A percentile compares a stretch with the other conserved stretches of the same genome.
These are phyloP conservation scores for Papilio glaucus DNA, from an alignment of 1,140 invertebrate genomes.

Conservation along the genomic window DNA sequence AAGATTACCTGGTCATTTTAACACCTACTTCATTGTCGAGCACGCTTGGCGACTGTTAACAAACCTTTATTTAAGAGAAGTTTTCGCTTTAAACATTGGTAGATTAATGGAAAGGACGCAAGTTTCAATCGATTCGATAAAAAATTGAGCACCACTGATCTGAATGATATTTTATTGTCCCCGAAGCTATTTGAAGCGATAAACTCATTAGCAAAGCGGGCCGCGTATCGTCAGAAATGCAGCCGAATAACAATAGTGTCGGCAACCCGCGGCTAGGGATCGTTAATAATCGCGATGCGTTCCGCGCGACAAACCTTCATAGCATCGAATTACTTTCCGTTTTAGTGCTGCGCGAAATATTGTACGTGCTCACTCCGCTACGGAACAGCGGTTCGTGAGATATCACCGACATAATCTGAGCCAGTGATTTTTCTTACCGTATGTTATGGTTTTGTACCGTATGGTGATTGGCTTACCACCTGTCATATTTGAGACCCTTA, in stretches of 20 bases:
- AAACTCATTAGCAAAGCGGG: constrained; percentile 21
- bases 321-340: constrained; percentile 51
- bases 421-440: no score
- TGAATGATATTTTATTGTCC: constrained; percentile 27
- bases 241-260: constrained; percentile 48
- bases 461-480: neutral
- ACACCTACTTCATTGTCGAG: no score
- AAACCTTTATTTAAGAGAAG: no score
- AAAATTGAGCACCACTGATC: neutral
- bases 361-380: no score
- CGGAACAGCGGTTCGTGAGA: no score
- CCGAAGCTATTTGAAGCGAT: constrained; percentile 21
- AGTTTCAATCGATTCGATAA: neutral
- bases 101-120: neutral
- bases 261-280: constrained; percentile 46
- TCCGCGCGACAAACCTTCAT: constrained; percentile 43
- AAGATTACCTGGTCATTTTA: no score
- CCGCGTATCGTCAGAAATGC: constrained; percentile 44
- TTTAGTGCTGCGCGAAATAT: constrained; percentile 42
- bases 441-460: no score
- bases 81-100: no score
- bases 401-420: no score
- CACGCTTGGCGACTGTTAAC: no score
- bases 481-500: no score
- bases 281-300: constrained; percentile 50